phyloP scores from a whole-genome alignment of 2,797 vertebrate species.

The Balearica regulorum region DNA sequence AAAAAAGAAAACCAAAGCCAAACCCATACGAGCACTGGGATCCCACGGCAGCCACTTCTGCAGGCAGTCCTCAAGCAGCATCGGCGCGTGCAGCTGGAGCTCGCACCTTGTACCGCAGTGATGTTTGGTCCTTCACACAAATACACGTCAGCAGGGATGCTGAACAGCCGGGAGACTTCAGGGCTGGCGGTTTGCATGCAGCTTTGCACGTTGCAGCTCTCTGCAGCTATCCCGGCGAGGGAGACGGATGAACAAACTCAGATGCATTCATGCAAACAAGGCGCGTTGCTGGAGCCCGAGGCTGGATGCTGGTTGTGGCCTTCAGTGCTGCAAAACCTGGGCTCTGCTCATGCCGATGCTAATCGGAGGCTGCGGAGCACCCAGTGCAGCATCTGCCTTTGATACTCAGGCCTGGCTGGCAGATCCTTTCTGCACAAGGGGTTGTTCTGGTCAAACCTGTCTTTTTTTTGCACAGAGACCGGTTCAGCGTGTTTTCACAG shows the following conservation, averaged over 20 bases:
- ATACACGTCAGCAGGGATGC: rapidly evolving
- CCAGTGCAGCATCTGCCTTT: conserved; percentile 13
- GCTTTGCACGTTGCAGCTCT: not conserved
- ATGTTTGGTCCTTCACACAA: rapidly evolving
- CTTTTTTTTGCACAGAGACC: not conserved
- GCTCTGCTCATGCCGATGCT: not conserved
- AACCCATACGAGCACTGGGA: rapidly evolving
- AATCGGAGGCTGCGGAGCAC: not conserved
- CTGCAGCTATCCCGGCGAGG: not conserved
- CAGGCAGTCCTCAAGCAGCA: rapidly evolving
- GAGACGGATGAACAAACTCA: not conserved
- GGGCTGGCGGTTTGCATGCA: not conserved
- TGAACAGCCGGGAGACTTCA: not conserved
- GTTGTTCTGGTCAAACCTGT: conserved; percentile 46
- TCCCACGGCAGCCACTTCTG: not conserved
- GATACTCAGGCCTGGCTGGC: conserved; percentile 20
- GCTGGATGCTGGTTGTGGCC: not conserved
- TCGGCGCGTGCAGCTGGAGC: not conserved
- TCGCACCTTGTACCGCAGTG: not conserved
- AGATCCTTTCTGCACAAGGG: conserved; percentile 11
- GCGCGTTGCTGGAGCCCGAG: not conserved
- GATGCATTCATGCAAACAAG: not conserved
- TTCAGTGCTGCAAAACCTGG: not conserved
- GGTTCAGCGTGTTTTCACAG: conserved; percentile 6
- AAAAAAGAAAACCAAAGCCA: not conserved